Conservation (phyloP, 2,797 vertebrate genomes). For the Periparus ater region DNA sequence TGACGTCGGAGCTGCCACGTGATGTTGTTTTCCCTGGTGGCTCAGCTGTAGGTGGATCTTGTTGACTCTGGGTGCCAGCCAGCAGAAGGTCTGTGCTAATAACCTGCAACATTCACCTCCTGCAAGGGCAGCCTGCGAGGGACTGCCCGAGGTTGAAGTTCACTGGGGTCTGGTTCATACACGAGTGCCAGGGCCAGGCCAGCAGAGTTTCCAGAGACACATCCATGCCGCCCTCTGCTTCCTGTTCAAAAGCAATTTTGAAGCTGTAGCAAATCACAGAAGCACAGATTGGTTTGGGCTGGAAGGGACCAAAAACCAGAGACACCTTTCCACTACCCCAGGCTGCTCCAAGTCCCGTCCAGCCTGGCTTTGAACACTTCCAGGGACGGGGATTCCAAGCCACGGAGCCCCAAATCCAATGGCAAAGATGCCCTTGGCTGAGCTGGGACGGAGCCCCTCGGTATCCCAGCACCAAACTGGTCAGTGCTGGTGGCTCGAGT, state of each 20-base stretch:
- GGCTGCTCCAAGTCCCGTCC: neutral
- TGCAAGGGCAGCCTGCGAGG: neutral
- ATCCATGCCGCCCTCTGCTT: accelerated
- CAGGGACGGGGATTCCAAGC: neutral
- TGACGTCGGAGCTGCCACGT: neutral
- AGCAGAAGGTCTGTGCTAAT: slow-evolving; percentile 26
- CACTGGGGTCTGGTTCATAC: slow-evolving; percentile 35
- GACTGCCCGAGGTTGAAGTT: slow-evolving; percentile 8
- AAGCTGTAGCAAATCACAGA: neutral
- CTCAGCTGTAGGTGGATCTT: slow-evolving; percentile 58
- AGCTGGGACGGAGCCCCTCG: neutral
- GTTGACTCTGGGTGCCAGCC: slow-evolving; percentile 59
- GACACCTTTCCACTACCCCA: accelerated
- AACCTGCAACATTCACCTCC: neutral
- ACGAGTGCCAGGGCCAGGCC: neutral
- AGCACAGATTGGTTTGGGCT: neutral
- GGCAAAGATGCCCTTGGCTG: neutral
- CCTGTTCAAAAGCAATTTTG: accelerated
- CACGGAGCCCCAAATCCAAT: neutral
- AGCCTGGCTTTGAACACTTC: neutral
- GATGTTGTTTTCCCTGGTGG: slow-evolving; percentile 61
- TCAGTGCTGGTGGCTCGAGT: neutral
- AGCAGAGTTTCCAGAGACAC: neutral
- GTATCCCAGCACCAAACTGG: neutral
- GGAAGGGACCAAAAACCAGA: neutral